phyloP scores from a whole-genome alignment of 2,113 vertebrate genomes.

The Trinectes maculatus region DNA sequence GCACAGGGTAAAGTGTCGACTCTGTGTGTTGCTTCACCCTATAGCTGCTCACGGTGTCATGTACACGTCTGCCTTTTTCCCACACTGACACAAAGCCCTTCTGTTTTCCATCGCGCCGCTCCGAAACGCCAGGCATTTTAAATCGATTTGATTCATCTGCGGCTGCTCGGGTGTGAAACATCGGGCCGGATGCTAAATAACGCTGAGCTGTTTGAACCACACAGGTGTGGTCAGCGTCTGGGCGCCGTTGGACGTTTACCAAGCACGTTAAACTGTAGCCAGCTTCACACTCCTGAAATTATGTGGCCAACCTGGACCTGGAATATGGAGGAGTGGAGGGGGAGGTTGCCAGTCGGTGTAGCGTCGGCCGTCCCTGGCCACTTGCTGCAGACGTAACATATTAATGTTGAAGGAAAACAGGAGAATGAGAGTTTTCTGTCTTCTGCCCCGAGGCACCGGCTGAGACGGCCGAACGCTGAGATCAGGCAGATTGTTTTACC shows the following conservation, averaged over 20 bases:
- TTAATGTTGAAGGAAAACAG: slow-evolving; percentile 62
- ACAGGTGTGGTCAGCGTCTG: slow-evolving; percentile 74
- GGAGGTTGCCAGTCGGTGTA: slow-evolving; percentile 35
- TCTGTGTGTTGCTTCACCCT: too few species aligned
- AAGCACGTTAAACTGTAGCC: slow-evolving; percentile 67
- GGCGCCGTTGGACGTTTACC: slow-evolving; percentile 69
- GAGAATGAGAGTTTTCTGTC: slow-evolving; percentile 19
- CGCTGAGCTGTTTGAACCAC: slow-evolving; percentile 31
- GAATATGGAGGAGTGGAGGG: slow-evolving; percentile 61
- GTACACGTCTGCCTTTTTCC: slow-evolving; percentile 60
- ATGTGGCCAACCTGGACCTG: slow-evolving; percentile 53
- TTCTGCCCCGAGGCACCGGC: slow-evolving; percentile 13
- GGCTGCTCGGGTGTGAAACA: slow-evolving; percentile 49
- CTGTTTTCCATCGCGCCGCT: slow-evolving; percentile 43
- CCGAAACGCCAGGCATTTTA: slow-evolving; percentile 34
- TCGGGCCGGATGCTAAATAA: slow-evolving; percentile 62
- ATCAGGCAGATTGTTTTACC: slow-evolving; percentile 6
- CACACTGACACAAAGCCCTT: slow-evolving; percentile 53
- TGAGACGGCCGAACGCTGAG: slow-evolving; percentile 24
- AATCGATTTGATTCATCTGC: slow-evolving; percentile 51
- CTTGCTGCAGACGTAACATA: slow-evolving; percentile 64
- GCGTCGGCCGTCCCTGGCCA: slow-evolving; percentile 49
- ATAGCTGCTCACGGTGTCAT: slow-evolving; percentile 33
- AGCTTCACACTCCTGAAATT: slow-evolving; percentile 68
- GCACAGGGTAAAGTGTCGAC: slow-evolving; percentile 26